A percentile compares a stretch with the other conserved stretches of the same genome.
phyloP scores from a whole-genome alignment of 1,140 invertebrate genomes.

The Coptotermes formosanus region DNA sequence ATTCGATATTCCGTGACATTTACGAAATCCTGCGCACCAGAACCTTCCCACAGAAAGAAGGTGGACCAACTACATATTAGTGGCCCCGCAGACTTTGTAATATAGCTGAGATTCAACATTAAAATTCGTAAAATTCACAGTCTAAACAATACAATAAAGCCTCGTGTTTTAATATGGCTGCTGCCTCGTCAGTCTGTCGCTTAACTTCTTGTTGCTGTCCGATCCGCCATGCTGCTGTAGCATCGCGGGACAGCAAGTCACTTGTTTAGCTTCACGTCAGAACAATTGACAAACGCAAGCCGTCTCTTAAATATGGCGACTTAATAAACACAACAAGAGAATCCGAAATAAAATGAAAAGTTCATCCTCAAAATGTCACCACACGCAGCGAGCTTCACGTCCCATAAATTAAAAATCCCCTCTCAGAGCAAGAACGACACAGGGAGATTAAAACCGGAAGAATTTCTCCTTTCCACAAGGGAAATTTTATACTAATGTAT shows the following conservation, averaged over 20 bases:
- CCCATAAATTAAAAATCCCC: not conserved
- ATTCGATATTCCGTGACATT: too few species aligned
- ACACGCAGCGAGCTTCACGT: not conserved
- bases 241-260: not conserved
- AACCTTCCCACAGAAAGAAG: too few species aligned
- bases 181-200: not conserved
- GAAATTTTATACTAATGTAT: too few species aligned
- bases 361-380: not conserved
- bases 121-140: too few species aligned
- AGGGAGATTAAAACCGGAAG: too few species aligned
- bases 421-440: not conserved
- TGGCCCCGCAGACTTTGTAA: too few species aligned
- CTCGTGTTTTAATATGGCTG: not conserved
- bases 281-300: not conserved
- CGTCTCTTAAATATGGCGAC: not conserved
- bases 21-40: too few species aligned
- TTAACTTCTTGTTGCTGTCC: not conserved
- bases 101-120: too few species aligned
- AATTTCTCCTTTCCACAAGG: too few species aligned
- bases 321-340: not conserved
- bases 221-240: not conserved
- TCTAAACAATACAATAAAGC: too few species aligned
- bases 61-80: too few species aligned
- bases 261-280: constrained; percentile 2
- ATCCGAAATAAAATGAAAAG: not conserved